Base-by-base conservation (phyloP, 30 jellyfish, hydroid and myxozoan genomes). In the Aurelia sp. region DNA sequence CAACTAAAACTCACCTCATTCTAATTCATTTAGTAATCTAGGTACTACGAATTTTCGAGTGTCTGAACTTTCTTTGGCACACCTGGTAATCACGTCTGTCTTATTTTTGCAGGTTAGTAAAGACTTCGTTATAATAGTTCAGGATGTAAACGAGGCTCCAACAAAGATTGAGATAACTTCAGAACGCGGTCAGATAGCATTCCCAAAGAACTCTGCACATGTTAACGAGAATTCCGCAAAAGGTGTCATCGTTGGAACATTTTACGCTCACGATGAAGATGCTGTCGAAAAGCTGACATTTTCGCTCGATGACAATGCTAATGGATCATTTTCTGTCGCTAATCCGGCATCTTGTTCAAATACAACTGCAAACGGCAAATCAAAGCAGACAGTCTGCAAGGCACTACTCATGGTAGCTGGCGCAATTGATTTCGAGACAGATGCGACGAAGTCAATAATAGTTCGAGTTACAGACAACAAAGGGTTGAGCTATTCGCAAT, bases 71-170 rank as follows among this genome's bases (percentile, higher is more conserved):
- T 27, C 33, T 27, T 27, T 2, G 33, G 33, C 33, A 27, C 33
- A 27, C 33, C 2, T 27, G 33, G 33, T 27, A 27, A 2, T 27
- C 50, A 38, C 50, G 9, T 7, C 7, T 38, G 50, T 38, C 50
- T 59, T 21, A 0, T 73, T 15, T 12, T 82, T 74, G 47, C 67
- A 93, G 98, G 57, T 78, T 38, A 51, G 78, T 35, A 87, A 87
- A 60, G 88, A 78, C 50, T 81, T 93, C 76, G 67, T 47, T 18
- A 88, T 93, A 8, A 22, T 67, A 0, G 63, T 93, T n/a, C 80
- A 84, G 55, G 90, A 93, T 55, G 90, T 93, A n/a, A 93, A 93
- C 68, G 98, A 93, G 78, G 77, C 97, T 8, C 98, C 98, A 8
- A 76, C 94, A 20, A 75, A 76, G 60, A 78, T 93, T 35, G 92